phyloP scores from a whole-genome alignment of 2,888 invertebrate species.

The Archips crataeganus region DNA sequence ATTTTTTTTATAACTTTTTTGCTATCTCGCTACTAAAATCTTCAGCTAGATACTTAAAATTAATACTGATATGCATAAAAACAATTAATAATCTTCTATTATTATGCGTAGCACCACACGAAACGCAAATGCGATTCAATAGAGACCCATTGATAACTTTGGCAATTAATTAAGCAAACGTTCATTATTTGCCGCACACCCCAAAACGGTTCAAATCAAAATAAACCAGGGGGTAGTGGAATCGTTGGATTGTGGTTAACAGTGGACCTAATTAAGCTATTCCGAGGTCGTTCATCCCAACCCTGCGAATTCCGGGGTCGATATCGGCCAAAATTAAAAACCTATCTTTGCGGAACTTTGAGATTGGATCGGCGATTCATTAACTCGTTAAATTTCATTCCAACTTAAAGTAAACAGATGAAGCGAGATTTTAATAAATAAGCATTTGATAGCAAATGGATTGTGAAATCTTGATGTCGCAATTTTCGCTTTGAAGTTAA shows the following conservation, averaged over 20 bases:
- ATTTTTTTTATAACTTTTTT: too few relatives aligned
- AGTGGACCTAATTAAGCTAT: slow-evolving; percentile 8
- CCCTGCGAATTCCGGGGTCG: slow-evolving; percentile 18
- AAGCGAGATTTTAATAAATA: slow-evolving; percentile 16
- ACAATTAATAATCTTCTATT: not conserved
- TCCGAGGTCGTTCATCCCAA: slow-evolving; percentile 10
- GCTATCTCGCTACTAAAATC: too few relatives aligned
- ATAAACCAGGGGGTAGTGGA: slow-evolving; percentile 7
- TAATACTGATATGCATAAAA: not conserved
- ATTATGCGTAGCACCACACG: not conserved
- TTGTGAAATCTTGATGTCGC: not conserved
- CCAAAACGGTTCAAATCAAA: slow-evolving; percentile 2
- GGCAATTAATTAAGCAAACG: slow-evolving; percentile 9
- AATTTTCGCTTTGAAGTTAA: not conserved
- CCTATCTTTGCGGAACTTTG: slow-evolving; percentile 2
- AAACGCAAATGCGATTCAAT: not conserved
- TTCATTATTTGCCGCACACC: not conserved
- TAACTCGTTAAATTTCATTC: slow-evolving; percentile 21
- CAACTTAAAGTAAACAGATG: slow-evolving; percentile 16
- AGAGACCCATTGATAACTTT: not conserved
- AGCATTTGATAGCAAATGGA: slow-evolving; percentile 2
- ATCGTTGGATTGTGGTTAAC: slow-evolving; percentile 10
- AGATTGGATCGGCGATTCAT: slow-evolving; percentile 18
- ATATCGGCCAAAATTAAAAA: slow-evolving; percentile 21
- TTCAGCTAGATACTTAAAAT: too few relatives aligned